phyloP scores from a whole-genome alignment of 1,140 invertebrate genomes.

The Penaeus japonicus region DNA sequence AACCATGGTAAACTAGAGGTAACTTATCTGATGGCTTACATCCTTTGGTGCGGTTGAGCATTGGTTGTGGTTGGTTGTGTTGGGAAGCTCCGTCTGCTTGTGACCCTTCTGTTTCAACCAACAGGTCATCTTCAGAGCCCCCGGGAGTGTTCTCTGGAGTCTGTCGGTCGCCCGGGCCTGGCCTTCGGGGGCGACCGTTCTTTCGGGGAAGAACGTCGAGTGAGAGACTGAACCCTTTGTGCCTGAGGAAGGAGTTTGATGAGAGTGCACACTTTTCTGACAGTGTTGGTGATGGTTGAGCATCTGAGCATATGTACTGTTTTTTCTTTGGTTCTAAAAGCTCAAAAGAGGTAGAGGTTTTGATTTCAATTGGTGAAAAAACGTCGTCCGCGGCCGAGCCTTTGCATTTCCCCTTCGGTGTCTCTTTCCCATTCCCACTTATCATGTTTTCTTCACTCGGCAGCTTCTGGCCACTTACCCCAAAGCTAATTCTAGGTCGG shows the following conservation, averaged over 20 bases:
- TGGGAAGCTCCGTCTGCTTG: constrained; percentile 7
- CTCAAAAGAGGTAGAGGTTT: constrained; percentile 54
- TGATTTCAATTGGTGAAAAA: constrained; percentile 36
- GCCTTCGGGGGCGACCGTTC: constrained; percentile 30
- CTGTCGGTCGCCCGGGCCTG: not conserved
- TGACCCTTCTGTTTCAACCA: constrained; percentile 1
- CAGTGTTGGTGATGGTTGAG: constrained; percentile 49
- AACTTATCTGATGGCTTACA: constrained; percentile 14
- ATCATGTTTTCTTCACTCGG: constrained; percentile 46
- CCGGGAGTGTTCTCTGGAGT: constrained; percentile 39
- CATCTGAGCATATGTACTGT: constrained; percentile 22
- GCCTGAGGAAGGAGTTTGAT: constrained; percentile 41
- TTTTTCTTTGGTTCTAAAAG: constrained; percentile 50
- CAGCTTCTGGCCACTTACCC: constrained; percentile 29
- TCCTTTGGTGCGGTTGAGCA: constrained; percentile 30
- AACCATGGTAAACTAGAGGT: constrained; percentile 14
- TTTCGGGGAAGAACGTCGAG: constrained; percentile 42
- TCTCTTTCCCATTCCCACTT: constrained; percentile 32
- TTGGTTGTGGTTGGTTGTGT: constrained; percentile 19
- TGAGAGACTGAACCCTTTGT: constrained; percentile 49
- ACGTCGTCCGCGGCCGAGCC: constrained; percentile 10
- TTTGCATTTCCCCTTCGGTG: not conserved
- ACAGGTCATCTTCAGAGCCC: constrained; percentile 41
- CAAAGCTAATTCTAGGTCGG: constrained; percentile 50
- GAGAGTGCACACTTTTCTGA: constrained; percentile 41